Evolutionary conservation across 2,113 vertebrate species (phyloP).

Genomic region (Taxidea taxus): DNA sequence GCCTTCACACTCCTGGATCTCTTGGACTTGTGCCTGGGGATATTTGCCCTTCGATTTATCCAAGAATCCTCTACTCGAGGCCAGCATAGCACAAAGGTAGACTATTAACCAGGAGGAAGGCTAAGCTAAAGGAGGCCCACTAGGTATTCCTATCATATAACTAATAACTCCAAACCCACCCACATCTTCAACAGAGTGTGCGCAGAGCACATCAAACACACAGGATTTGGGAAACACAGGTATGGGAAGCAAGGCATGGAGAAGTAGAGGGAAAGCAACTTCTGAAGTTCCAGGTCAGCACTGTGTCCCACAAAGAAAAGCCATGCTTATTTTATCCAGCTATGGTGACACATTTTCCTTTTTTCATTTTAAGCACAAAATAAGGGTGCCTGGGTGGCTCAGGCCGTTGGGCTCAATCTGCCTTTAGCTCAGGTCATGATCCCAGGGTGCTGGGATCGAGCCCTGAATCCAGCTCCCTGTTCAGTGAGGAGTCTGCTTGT

Average conservation of each 20-base stretch:
- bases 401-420: background rate
- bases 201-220: background rate
- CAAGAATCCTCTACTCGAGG: background rate
- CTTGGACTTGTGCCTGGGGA: background rate
- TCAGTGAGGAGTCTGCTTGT: background rate
- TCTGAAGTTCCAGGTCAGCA: background rate
- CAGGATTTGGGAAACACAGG: too few relatives aligned
- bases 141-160: background rate
- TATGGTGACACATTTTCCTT: background rate
- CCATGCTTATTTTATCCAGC: background rate
- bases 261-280: background rate
- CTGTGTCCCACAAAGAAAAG: background rate
- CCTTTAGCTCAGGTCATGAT: background rate
- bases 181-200: background rate
- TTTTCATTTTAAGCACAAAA: background rate
- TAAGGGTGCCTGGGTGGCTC: background rate
- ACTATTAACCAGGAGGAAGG: background rate
- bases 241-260: background rate
- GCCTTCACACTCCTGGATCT: accelerated
- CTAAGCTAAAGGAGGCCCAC: background rate
- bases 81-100: background rate
- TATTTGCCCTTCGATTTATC: background rate
- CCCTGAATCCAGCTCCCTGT: too few relatives aligned
- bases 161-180: background rate
- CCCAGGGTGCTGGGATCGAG: background rate